Conservation (phyloP, 2,797 vertebrate genomes). For the Tauraco hartlaubi region DNA sequence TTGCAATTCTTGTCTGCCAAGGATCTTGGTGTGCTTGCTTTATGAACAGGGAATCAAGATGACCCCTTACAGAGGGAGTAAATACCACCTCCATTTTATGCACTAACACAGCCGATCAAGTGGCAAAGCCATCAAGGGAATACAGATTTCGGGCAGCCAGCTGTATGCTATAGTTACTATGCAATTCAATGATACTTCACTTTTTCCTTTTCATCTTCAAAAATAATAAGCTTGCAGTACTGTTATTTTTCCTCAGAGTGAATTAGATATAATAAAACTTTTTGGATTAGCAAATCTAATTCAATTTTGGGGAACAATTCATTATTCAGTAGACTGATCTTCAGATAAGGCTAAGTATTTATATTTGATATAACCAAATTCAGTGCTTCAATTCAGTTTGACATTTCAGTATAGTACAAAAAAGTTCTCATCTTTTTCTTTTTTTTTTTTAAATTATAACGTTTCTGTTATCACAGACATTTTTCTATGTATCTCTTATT, state of each 20-base stretch:
- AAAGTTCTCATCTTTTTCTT: background rate
- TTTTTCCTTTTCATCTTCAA: background rate
- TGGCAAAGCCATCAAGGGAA: background rate
- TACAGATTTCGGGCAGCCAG: background rate
- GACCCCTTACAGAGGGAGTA: background rate
- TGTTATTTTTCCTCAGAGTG: background rate
- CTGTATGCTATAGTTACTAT: background rate
- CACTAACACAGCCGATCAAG: background rate
- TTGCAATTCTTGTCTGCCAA: background rate
- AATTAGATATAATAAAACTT: slow-evolving; percentile 15
- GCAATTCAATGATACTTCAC: background rate
- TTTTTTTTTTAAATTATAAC: background rate
- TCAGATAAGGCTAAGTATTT: slow-evolving; percentile 10
- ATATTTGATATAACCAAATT: slow-evolving; percentile 8
- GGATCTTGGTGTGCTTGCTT: background rate
- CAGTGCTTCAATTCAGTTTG: background rate
- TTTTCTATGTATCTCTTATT: background rate
- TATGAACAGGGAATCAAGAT: background rate
- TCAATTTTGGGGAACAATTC: background rate
- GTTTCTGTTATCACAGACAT: background rate
- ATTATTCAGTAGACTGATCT: background rate
- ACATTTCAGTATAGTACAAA: background rate
- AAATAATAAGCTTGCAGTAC: background rate
- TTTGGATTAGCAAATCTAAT: background rate
- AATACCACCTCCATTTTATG: background rate